A percentile compares a stretch with the other conserved stretches of the same genome.
Evolutionary conservation across 2,888 invertebrate species (phyloP).

Genomic region (Acanthacorydalis orientalis): DNA sequence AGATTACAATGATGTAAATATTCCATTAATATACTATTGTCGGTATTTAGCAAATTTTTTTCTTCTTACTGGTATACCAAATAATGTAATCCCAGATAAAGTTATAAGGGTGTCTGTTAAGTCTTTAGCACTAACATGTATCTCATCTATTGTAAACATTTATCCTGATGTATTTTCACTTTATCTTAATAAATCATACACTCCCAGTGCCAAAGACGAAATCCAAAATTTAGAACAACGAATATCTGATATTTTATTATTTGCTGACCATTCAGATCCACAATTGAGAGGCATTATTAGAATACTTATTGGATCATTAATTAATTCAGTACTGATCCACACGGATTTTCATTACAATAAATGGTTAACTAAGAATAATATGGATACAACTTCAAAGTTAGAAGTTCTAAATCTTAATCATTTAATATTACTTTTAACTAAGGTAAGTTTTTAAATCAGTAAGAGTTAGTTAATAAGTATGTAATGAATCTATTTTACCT

Average conservation of each 20-base stretch:
- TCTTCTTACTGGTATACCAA: slow-evolving; percentile 45
- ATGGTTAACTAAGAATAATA: slow-evolving; percentile 27
- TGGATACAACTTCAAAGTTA: slow-evolving; percentile 24
- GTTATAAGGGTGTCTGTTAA: slow-evolving; percentile 78
- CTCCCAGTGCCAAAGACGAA: slow-evolving; percentile 15
- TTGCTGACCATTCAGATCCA: slow-evolving; percentile 59
- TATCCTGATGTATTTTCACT: slow-evolving; percentile 57
- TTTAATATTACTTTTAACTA: slow-evolving; percentile 33
- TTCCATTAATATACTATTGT: slow-evolving; percentile 53
- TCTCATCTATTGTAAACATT: slow-evolving; percentile 56
- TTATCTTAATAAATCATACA: slow-evolving; percentile 38
- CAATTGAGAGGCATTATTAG: slow-evolving; percentile 61
- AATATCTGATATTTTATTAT: slow-evolving; percentile 52
- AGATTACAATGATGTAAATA: slow-evolving; percentile 40
- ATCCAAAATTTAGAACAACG: slow-evolving; percentile 29
- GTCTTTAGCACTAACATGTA: slow-evolving; percentile 65
- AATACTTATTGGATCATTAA: slow-evolving; percentile 47
- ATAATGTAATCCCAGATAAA: slow-evolving; percentile 47
- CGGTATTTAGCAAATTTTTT: slow-evolving; percentile 57
- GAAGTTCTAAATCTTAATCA: slow-evolving; percentile 28
- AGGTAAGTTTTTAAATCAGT: slow-evolving; percentile 24
- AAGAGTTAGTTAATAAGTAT: not conserved
- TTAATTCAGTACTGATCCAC: slow-evolving; percentile 39
- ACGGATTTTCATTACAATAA: slow-evolving; percentile 36
- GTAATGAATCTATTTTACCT: slow-evolving; percentile 5